Base-by-base conservation (phyloP, 2,888 invertebrate genomes). In the Pecten maximus region DNA sequence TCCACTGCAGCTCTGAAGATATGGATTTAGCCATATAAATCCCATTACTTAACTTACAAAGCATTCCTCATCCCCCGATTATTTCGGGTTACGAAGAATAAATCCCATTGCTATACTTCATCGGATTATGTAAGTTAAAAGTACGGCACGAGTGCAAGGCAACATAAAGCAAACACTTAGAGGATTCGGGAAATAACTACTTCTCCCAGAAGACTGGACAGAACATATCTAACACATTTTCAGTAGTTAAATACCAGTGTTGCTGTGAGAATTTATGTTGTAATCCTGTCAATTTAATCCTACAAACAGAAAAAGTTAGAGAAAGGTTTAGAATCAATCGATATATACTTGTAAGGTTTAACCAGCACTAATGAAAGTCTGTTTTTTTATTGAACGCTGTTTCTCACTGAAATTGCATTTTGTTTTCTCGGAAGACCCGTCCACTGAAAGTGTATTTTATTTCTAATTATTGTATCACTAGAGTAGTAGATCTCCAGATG, bases 41-140 rank as follows among this genome's bases (percentile, higher is more conserved):
- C 74, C 74, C 35, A 74, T 74, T 74, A 74, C 28, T 2, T 74
- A 8, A 74, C 35, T 35, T 74, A 35, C 74, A 74, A 74, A 4
- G 74, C 28, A 74, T 35, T 35, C 74, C 2, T 35, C 74, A 74
- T 35, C 35, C 28, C 35, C 74, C 4, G 35, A 74, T 74, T 74
- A 74, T 74, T 74, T 74, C 74, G 35, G 74, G 74, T 74, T 8
- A 74, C 10, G 35, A 74, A 74, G 74, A 28, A 74, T 74, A 74
- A 74, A 74, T 74, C 74, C 35, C 23, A 74, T 74, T 10, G 19
- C 74, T 74, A 10, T 28, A 74, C 74, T 35, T 44, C 74, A 35
- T 74, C 74, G 19, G 74, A 10, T 74, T 74, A 74, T 74, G 74
- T 28, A 74, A 74, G 74, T 12, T 74, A 12, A 74, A 8, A 35